Conservation (phyloP, 2,888 invertebrate species). For the Caenorhabditis sp. region DNA sequence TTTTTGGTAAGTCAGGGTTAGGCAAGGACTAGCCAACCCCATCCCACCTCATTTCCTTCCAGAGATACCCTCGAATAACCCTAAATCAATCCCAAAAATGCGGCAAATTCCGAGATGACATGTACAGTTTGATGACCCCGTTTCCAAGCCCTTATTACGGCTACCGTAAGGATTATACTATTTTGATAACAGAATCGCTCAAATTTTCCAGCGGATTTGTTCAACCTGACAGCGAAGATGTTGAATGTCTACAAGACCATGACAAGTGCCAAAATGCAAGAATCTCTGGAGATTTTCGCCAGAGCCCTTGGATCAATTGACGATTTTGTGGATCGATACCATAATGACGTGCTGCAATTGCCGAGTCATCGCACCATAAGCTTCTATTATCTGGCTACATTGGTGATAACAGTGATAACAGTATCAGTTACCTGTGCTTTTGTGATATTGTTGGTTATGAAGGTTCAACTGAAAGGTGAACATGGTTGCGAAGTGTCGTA, state of each 20-base stretch:
- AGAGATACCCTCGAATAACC: too few species aligned
- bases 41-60: too few species aligned
- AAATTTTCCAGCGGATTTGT: neutral
- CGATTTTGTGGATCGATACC: slow-evolving; percentile 24
- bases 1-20: too few species aligned
- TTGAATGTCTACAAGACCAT: neutral
- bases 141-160: too few species aligned
- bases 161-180: too few species aligned
- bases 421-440: neutral
- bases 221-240: neutral
- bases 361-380: neutral
- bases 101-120: too few species aligned
- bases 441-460: neutral
- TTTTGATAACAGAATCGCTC: too few species aligned
- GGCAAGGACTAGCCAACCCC: too few species aligned
- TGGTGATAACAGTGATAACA: neutral
- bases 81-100: too few species aligned
- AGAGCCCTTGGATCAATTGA: slow-evolving; percentile 28
- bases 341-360: slow-evolving; percentile 1
- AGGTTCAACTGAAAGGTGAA: slow-evolving; percentile 21
- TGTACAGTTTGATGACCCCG: too few species aligned
- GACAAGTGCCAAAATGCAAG: neutral
- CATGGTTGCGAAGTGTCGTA: neutral
- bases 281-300: neutral
- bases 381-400: neutral